phyloP scores from a whole-genome alignment of 1,140 invertebrate genomes.

The Euwallacea similis region DNA sequence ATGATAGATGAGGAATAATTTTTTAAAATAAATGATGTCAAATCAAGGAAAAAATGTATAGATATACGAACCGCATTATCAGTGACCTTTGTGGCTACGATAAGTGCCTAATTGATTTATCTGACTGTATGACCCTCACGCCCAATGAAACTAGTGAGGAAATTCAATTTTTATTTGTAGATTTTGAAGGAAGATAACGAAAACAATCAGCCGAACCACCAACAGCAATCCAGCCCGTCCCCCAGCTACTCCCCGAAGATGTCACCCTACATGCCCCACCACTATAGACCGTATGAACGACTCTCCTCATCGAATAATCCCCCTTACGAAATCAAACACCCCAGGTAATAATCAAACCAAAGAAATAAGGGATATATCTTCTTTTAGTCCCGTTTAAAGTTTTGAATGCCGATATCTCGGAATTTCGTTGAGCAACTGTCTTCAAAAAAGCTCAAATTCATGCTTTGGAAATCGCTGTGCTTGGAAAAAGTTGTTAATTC shows the following conservation, averaged over 20 bases:
- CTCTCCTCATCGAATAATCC: conserved; percentile 54
- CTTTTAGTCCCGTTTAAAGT: too few species aligned
- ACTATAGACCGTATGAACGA: conserved; percentile 54
- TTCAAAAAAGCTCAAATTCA: too few species aligned
- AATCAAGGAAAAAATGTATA: background rate
- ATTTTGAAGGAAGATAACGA: conserved; percentile 51
- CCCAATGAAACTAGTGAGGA: background rate
- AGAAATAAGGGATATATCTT: too few species aligned
- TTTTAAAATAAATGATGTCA: background rate
- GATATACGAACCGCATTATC: conserved; percentile 7
- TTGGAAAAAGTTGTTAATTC: too few species aligned
- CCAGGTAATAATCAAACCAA: conserved; percentile 41
- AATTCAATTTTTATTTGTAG: conserved; percentile 39
- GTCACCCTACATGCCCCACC: conserved; percentile 55
- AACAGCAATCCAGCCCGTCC: conserved; percentile 51
- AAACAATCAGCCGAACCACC: conserved; percentile 47
- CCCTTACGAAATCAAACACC: conserved; percentile 57
- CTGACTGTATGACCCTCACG: conserved; percentile 5
- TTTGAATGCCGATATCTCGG: too few species aligned
- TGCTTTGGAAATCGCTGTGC: too few species aligned
- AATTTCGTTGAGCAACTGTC: too few species aligned
- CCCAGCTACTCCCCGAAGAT: conserved; percentile 54
- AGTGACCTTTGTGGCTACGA: background rate
- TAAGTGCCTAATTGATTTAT: conserved; percentile 11
- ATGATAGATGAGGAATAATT: background rate